Percentiles rank a stretch among this genome's conserved stretches.
phyloP scores from a whole-genome alignment of 1,140 invertebrate species.

The Lordiphosa mommai region DNA sequence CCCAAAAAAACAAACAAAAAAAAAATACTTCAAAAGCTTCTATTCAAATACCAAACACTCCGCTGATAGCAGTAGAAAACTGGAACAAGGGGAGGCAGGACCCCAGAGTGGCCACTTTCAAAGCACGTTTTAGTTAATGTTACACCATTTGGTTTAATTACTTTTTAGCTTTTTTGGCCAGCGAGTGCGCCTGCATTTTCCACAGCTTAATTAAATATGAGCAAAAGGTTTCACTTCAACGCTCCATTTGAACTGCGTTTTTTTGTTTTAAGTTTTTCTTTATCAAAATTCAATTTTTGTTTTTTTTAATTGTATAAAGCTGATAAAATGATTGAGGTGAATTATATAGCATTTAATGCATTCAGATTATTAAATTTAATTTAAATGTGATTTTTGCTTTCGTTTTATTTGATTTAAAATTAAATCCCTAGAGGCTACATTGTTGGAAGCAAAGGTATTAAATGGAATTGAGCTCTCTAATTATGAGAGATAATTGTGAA shows the following conservation, averaged over 20 bases:
- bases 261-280: not conserved
- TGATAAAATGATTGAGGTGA: constrained; percentile 27
- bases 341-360: constrained; percentile 16
- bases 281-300: not conserved
- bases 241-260: not conserved
- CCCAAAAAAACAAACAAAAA: constrained; percentile 11
- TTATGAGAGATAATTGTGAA: too few species aligned
- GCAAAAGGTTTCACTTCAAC: constrained; percentile 3
- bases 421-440: too few species aligned
- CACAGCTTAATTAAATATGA: constrained; percentile 56
- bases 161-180: constrained; percentile 54
- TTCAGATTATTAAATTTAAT: constrained; percentile 9
- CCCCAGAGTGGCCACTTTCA: constrained; percentile 9
- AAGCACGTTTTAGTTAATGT: constrained; percentile 64
- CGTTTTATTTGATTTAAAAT: too few species aligned
- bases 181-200: constrained; percentile 11
- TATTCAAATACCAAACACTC: constrained; percentile 35
- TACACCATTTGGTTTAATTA: constrained; percentile 70
- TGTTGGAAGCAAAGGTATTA: too few species aligned
- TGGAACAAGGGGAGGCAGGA: not conserved
- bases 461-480: too few species aligned
- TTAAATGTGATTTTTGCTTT: not conserved
- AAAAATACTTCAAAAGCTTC: constrained; percentile 57
- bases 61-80: not conserved
- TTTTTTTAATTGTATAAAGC: constrained; percentile 25